Evolutionary conservation across 2,797 vertebrate species (phyloP).

Genomic region (Onychomys arenicola): DNA sequence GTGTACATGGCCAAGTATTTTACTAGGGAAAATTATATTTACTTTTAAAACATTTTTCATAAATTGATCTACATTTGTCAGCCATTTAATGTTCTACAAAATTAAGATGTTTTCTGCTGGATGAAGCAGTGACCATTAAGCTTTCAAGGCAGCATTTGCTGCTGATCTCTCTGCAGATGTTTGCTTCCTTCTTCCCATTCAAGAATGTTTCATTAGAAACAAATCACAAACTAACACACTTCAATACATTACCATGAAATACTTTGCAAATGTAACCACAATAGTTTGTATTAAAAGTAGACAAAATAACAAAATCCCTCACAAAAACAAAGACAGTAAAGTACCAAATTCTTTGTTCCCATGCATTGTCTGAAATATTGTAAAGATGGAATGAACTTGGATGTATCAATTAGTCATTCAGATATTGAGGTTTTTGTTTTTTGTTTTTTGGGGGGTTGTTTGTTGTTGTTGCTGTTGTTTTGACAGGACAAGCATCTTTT

Average conservation of each 20-base stretch:
- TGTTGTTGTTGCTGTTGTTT: neutral
- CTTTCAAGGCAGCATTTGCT: neutral
- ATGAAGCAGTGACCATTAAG: neutral
- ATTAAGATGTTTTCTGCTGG: neutral
- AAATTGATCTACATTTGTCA: neutral
- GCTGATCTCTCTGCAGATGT: no score
- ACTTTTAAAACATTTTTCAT: neutral
- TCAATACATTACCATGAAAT: neutral
- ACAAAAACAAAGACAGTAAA: neutral
- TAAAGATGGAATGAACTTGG: neutral
- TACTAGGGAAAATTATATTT: neutral
- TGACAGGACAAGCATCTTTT: neutral
- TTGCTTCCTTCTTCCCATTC: neutral
- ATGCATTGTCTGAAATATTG: neutral
- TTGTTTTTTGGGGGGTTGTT: no score
- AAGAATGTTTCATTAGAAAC: slow-evolving; percentile 2
- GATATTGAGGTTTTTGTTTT: neutral
- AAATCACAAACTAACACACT: neutral
- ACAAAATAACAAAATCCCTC: neutral
- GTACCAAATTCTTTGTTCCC: neutral
- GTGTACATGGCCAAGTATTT: neutral
- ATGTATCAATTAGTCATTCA: neutral
- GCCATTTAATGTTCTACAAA: neutral
- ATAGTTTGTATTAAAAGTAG: neutral
- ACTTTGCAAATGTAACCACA: neutral